These are phyloP conservation scores for Bufo bufo DNA, from an alignment of 2,113 vertebrate genomes.

Conservation along the genomic window DNA sequence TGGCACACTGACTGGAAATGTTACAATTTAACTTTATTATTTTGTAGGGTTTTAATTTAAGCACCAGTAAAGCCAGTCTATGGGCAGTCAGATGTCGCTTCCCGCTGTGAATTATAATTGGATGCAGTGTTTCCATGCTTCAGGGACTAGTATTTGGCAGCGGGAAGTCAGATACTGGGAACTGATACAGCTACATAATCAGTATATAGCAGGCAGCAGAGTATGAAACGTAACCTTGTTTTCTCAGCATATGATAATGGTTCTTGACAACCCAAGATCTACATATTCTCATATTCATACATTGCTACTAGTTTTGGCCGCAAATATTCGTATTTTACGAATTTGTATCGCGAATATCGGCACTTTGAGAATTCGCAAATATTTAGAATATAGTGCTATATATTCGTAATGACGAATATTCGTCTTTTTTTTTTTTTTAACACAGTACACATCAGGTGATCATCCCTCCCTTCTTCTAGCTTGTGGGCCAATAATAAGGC, in stretches of 20 bases:
- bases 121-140: conserved; percentile 45
- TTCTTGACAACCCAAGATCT: neutral
- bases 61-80: neutral
- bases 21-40: neutral
- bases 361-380: too few species aligned
- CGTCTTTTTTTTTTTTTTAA: too few species aligned
- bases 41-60: conserved; percentile 33
- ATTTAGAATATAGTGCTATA: too few species aligned
- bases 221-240: neutral
- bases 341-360: too few species aligned
- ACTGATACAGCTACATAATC: conserved; percentile 18
- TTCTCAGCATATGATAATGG: neutral
- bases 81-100: conserved; percentile 37
- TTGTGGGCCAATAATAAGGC: too few species aligned
- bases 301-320: neutral
- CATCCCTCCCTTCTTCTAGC: too few species aligned
- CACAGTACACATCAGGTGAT: too few species aligned
- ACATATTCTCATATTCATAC: neutral
- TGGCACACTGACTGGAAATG: conserved; percentile 5
- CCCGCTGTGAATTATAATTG: conserved; percentile 45
- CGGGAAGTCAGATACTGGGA: conserved; percentile 18
- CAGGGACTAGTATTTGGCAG: conserved; percentile 41
- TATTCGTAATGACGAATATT: too few species aligned
- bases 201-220: conserved; percentile 1
- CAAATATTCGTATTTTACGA: too few species aligned